Conservation (phyloP, 2,888 invertebrate genomes). For the Eupeodes latifasciatus region DNA sequence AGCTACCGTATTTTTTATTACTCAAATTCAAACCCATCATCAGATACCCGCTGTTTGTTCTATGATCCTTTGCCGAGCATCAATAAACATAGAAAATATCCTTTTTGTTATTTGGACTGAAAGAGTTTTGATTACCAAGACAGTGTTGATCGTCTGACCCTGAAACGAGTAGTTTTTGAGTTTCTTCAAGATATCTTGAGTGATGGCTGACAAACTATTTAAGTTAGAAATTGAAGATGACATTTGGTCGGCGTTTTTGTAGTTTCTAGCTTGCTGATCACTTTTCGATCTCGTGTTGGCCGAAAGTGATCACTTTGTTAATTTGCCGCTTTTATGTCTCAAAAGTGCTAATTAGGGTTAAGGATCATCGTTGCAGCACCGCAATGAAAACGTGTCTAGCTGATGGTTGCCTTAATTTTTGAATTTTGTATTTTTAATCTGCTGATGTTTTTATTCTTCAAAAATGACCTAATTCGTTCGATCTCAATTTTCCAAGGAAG, state of each 20-base stretch:
- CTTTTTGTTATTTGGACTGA: constrained; percentile 20
- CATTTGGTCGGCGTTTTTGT: constrained; percentile 67
- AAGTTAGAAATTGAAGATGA: constrained; percentile 38
- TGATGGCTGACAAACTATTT: background rate
- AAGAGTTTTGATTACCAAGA: constrained; percentile 40
- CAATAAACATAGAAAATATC: constrained; percentile 26
- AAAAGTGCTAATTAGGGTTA: constrained; percentile 70
- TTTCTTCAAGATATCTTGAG: constrained; percentile 9
- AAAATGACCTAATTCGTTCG: constrained; percentile 58
- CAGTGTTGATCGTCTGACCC: constrained; percentile 55
- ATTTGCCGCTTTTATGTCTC: constrained; percentile 56
- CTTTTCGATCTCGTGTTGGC: constrained; percentile 37
- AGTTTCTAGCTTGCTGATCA: constrained; percentile 38
- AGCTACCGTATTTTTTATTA: constrained; percentile 73
- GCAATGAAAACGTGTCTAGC: constrained; percentile 54
- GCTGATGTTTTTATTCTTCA: constrained; percentile 14
- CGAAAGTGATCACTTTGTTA: constrained; percentile 49
- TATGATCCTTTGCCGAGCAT: constrained; percentile 60
- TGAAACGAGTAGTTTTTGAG: constrained; percentile 65
- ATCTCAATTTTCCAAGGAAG: constrained; percentile 51
- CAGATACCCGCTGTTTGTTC: constrained; percentile 48
- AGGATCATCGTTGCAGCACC: background rate
- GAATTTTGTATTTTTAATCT: constrained; percentile 5
- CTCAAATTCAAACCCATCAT: constrained; percentile 8
- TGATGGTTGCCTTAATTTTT: constrained; percentile 37